These are phyloP conservation scores for Teleogryllus oceanicus DNA, from an alignment of 2,888 invertebrate species.

Conservation along the genomic window DNA sequence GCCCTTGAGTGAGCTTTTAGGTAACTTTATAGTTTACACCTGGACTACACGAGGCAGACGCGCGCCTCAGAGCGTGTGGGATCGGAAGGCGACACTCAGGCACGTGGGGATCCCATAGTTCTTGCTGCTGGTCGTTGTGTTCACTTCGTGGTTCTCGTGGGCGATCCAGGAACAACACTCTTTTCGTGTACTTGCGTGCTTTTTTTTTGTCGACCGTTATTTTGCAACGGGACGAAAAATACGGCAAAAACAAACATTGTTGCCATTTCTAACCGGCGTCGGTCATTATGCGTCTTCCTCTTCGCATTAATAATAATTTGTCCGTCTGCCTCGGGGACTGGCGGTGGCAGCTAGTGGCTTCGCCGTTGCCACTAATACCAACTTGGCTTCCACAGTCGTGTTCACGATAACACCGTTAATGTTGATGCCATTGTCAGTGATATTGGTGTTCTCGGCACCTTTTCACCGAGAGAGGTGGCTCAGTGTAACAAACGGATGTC, in stretches of 20 bases:
- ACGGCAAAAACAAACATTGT: not conserved
- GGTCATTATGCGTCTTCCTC: conserved; percentile 8
- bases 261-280: not conserved
- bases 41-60: conserved; percentile 19
- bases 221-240: not conserved
- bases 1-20: conserved; percentile 24
- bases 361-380: not conserved
- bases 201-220: not conserved
- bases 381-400: too few species aligned
- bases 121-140: not conserved
- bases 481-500: too few species aligned
- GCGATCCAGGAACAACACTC: too few species aligned
- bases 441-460: too few species aligned
- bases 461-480: too few species aligned
- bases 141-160: not conserved
- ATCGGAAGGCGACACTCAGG: not conserved
- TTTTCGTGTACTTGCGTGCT: not conserved
- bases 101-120: not conserved
- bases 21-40: conserved; percentile 26
- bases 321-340: not conserved
- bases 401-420: too few species aligned
- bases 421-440: too few species aligned
- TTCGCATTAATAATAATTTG: conserved; percentile 18
- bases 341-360: not conserved
- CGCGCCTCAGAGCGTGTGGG: not conserved